Conservation (phyloP, 1,140 invertebrate genomes). For the Drosophila suzukii region DNA sequence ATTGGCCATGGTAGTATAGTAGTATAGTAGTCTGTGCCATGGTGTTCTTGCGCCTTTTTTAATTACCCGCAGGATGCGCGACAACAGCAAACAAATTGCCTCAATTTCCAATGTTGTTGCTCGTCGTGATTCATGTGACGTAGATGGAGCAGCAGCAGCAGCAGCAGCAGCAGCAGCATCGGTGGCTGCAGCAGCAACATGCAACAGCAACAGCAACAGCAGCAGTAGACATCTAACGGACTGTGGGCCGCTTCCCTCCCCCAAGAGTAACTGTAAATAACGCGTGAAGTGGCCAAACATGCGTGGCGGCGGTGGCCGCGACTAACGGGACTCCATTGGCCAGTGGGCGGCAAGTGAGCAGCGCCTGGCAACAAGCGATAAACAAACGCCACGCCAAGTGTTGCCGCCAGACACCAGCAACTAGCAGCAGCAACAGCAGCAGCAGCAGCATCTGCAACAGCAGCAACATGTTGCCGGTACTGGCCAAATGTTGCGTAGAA, state of each 20-base stretch:
- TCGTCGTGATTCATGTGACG: slow-evolving; percentile 81
- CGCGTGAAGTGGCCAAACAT: slow-evolving; percentile 80
- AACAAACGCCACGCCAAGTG: slow-evolving; percentile 77
- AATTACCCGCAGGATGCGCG: slow-evolving; percentile 83
- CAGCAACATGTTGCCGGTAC: slow-evolving; percentile 69
- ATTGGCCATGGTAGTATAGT: slow-evolving; percentile 25
- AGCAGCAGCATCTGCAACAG: slow-evolving; percentile 17
- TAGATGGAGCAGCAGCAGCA: slow-evolving; percentile 51
- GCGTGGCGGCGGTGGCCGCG: slow-evolving; percentile 74
- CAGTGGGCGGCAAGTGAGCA: slow-evolving; percentile 75
- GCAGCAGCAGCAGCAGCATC: slow-evolving; percentile 32
- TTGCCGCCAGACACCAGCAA: slow-evolving; percentile 68
- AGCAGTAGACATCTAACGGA: slow-evolving; percentile 72
- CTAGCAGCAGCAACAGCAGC: slow-evolving; percentile 34
- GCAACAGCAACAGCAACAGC: slow-evolving; percentile 52
- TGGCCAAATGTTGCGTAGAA: slow-evolving; percentile 52
- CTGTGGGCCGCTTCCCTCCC: slow-evolving; percentile 58
- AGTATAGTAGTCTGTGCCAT: slow-evolving; percentile 35
- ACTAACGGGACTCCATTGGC: slow-evolving; percentile 64
- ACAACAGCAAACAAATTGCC: slow-evolving; percentile 83
- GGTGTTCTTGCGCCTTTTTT: slow-evolving; percentile 82
- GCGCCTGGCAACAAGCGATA: slow-evolving; percentile 81
- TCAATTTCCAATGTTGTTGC: slow-evolving; percentile 81
- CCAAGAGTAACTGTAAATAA: slow-evolving; percentile 77
- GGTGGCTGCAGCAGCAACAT: slow-evolving; percentile 50